Evolutionary conservation across 2,888 invertebrate species (phyloP).

Genomic region (Prosapia bicincta): DNA sequence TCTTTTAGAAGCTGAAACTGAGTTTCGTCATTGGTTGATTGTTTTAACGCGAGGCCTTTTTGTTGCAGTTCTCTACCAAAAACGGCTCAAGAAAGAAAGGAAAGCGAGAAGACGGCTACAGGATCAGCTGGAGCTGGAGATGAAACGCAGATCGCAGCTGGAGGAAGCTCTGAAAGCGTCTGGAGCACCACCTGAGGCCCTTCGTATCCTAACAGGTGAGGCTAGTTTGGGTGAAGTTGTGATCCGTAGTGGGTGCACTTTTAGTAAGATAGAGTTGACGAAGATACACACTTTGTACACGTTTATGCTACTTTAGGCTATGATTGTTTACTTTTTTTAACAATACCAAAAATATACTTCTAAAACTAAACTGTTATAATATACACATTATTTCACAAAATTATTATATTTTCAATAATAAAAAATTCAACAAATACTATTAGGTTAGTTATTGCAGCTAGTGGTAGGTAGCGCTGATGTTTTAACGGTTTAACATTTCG

Average conservation of each 20-base stretch:
- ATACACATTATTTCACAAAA: too few relatives aligned
- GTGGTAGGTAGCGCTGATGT: too few relatives aligned
- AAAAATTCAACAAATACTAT: too few relatives aligned
- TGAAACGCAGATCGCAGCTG: slow-evolving; percentile 73
- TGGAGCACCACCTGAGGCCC: slow-evolving; percentile 70
- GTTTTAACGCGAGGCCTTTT: slow-evolving; percentile 30
- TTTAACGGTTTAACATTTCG: too few relatives aligned
- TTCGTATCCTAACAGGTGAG: slow-evolving; percentile 76
- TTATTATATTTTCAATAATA: too few relatives aligned
- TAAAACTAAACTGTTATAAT: too few relatives aligned
- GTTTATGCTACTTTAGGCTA: too few relatives aligned
- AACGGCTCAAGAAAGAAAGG: slow-evolving; percentile 84
- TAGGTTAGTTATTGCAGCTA: too few relatives aligned
- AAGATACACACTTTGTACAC: too few relatives aligned
- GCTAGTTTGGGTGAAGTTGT: slow-evolving; percentile 16
- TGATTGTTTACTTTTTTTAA: too few relatives aligned
- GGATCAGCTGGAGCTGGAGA: slow-evolving; percentile 77
- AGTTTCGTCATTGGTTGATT: neutral
- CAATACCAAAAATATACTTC: too few relatives aligned
- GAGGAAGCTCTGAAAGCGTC: slow-evolving; percentile 78
- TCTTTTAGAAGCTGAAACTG: too few relatives aligned
- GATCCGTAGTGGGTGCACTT: neutral
- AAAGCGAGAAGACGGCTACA: slow-evolving; percentile 78
- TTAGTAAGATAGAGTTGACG: neutral
- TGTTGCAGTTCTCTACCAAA: slow-evolving; percentile 80